Percentiles rank a stretch among this genome's conserved stretches.
These are phyloP conservation scores for Osmerus mordax DNA, from an alignment of 2,113 vertebrate species.

Conservation along the genomic window DNA sequence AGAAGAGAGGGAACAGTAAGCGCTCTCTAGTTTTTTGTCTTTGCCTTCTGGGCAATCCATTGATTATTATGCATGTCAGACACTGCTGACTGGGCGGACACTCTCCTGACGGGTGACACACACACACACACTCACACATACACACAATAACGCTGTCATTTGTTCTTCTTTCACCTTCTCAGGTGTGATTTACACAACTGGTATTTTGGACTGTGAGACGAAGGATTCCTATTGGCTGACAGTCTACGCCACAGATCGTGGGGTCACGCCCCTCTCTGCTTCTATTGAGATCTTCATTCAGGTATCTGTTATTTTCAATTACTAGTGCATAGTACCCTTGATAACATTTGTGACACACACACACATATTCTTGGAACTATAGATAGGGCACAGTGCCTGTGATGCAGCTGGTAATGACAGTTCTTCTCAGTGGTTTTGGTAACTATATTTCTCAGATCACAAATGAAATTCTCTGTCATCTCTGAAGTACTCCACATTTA, in stretches of 20 bases:
- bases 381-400: neutral
- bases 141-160: neutral
- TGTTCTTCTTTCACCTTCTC: slow-evolving; percentile 36
- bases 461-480: too few species aligned
- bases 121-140: neutral
- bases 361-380: neutral
- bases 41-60: too few species aligned
- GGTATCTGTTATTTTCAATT: slow-evolving; percentile 37
- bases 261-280: slow-evolving; percentile 82
- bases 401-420: too few species aligned
- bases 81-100: neutral
- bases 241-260: slow-evolving; percentile 85
- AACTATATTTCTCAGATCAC: too few species aligned
- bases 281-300: slow-evolving; percentile 92
- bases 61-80: neutral
- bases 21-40: neutral
- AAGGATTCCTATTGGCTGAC: slow-evolving; percentile 92
- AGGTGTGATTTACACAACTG: slow-evolving; percentile 92
- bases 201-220: slow-evolving; percentile 88
- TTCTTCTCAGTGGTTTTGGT: too few species aligned
- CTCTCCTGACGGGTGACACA: neutral
- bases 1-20: too few species aligned
- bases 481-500: too few species aligned
- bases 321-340: neutral
- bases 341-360: neutral